Conservation (phyloP, 2,113 vertebrate species). For the Vidua chalybeata region DNA sequence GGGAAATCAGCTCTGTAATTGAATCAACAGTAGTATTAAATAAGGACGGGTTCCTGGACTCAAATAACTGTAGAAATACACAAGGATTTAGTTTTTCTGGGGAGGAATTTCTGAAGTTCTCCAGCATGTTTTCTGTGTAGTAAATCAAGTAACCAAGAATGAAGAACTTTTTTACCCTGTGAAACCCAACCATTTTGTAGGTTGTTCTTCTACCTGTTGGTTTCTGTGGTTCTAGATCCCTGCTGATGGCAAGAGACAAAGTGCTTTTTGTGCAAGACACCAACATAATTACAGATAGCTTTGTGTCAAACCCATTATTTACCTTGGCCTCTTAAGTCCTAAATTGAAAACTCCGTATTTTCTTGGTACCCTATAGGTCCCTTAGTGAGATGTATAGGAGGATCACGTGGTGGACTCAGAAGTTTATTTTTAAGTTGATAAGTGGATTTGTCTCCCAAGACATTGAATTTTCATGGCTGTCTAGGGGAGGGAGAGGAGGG, state of each 20-base stretch:
- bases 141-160: background rate
- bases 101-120: background rate
- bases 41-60: background rate
- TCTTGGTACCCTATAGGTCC: fast-evolving
- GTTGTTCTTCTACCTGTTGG: background rate
- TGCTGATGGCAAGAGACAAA: background rate
- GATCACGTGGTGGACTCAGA: background rate
- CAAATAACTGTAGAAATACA: background rate
- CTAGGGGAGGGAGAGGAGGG: fast-evolving
- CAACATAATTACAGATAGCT: background rate
- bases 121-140: background rate
- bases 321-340: background rate
- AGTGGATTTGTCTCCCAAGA: background rate
- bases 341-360: background rate
- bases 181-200: background rate
- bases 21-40: background rate
- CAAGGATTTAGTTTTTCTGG: fast-evolving
- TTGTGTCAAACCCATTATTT: background rate
- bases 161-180: background rate
- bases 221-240: background rate
- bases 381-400: background rate
- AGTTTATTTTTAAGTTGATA: background rate
- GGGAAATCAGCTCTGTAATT: background rate
- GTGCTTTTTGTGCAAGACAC: background rate
- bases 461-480: background rate